phyloP scores from a whole-genome alignment of 2,888 invertebrate species.

The Griposia aprilina region DNA sequence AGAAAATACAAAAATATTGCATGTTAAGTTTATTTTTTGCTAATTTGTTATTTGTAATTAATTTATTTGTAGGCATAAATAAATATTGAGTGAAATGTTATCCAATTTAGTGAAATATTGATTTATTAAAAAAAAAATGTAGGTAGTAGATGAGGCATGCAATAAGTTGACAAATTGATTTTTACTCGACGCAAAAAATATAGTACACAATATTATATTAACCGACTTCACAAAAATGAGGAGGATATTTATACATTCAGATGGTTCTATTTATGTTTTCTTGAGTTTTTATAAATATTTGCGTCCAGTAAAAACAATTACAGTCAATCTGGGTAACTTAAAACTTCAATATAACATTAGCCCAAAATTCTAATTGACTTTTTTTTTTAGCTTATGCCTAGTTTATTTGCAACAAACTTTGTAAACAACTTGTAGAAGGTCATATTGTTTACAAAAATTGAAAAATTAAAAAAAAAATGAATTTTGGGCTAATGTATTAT shows the following conservation, averaged over 20 bases:
- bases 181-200: constrained; percentile 56
- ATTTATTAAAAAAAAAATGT: constrained; percentile 22
- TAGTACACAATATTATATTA: constrained; percentile 5
- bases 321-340: too few relatives aligned
- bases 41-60: constrained; percentile 47
- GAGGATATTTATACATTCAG: not conserved
- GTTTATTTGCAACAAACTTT: too few relatives aligned
- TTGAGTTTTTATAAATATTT: constrained; percentile 31
- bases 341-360: too few relatives aligned
- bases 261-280: not conserved
- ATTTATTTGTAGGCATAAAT: constrained; percentile 36
- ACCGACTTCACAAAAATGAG: not conserved
- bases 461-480: too few relatives aligned
- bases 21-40: constrained; percentile 59
- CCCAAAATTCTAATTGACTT: too few relatives aligned
- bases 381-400: too few relatives aligned
- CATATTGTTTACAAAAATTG: too few relatives aligned
- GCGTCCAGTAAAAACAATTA: constrained; percentile 60
- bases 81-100: constrained; percentile 46
- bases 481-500: too few relatives aligned
- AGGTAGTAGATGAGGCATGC: constrained; percentile 40
- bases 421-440: too few relatives aligned
- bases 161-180: constrained; percentile 19
- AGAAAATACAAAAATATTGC: constrained; percentile 69
- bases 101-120: constrained; percentile 34